Evolutionary conservation across 2,888 invertebrate species (phyloP).

Genomic region (Orthosia incerta): DNA sequence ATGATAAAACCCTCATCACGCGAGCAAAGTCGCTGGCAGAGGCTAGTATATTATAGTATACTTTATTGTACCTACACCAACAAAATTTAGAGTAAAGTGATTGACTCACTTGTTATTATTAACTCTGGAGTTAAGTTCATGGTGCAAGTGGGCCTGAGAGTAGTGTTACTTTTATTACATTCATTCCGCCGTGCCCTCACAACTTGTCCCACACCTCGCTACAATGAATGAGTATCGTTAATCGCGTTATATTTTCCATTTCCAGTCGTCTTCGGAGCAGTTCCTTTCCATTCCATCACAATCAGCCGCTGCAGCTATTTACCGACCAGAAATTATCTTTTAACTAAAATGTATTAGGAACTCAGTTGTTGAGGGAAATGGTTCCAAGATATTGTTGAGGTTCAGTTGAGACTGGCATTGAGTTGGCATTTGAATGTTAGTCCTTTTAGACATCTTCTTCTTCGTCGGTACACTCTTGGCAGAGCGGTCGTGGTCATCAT

Average conservation of each 20-base stretch:
- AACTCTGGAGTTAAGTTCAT: too few species aligned
- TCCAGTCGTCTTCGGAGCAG: constrained; percentile 72
- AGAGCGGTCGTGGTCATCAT: too few species aligned
- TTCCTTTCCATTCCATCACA: constrained; percentile 57
- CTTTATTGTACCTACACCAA: too few species aligned
- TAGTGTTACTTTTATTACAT: too few species aligned
- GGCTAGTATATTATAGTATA: too few species aligned
- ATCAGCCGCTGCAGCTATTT: constrained; percentile 62
- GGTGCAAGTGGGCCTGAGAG: too few species aligned
- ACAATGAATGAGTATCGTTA: constrained; percentile 83
- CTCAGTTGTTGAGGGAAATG: constrained; percentile 24
- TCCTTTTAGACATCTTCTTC: too few species aligned
- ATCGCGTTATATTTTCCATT: constrained; percentile 85
- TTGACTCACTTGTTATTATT: too few species aligned
- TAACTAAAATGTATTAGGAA: constrained; percentile 40
- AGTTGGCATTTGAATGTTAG: neutral
- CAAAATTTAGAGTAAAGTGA: too few species aligned
- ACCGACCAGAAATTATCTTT: constrained; percentile 41
- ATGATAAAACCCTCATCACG: too few species aligned
- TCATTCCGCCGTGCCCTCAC: constrained; percentile 8
- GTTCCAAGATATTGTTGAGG: neutral
- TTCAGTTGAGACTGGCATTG: neutral
- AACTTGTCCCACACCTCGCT: constrained; percentile 52
- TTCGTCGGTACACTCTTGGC: too few species aligned
- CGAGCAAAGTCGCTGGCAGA: too few species aligned